Evolutionary conservation across 1,140 invertebrate genomes (phyloP), one percentile per base, ranked within the genome.

Genomic region (Planococcus citri): DNA sequence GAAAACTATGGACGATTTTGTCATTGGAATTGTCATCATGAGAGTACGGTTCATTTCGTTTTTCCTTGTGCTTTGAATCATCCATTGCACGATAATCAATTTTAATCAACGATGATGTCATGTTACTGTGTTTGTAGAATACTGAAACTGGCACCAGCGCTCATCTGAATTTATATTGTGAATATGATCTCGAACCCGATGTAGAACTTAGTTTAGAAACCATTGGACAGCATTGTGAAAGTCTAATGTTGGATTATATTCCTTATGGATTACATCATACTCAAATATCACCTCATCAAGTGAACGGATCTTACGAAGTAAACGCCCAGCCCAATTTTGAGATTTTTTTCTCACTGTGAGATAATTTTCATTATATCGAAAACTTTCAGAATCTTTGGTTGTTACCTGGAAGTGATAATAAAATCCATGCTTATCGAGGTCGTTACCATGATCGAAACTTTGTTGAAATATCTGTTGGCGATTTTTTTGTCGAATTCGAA

Each of bases 361-460:
- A n/a, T n/a, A n/a, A n/a, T n/a, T n/a, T n/a, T n/a, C n/a, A n/a
- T n/a, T n/a, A n/a, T n/a, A n/a, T n/a, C n/a, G n/a, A n/a, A n/a
- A n/a, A n/a, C n/a, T 25, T 64, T 17, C 12, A 64, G 60, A 64
- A 64, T 25, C 9, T 64, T 24, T 64, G 60, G 60, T 17, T 64
- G 22, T 25, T 64, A 64, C 60, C 60, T 9, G 60, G 60, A 14
- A 24, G 24, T 25, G 60, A 64, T 27, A 6, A 17, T 14, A 64
- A 64, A 64, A 64, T 64, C 24, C 60, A 64, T 17, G 25, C 60
- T 27, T 64, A 64, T 17, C 60, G 60, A 24, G 60, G 60, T 64
- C 24, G 25, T 17, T 64, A 64, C 24, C 25, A 24, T 25, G 60
- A 64, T 25, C 21, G 60, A 64, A 25, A 4, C 24, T 27, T 25